Conservation (phyloP, 2,113 vertebrate species). For the Turdus rufiventris region DNA sequence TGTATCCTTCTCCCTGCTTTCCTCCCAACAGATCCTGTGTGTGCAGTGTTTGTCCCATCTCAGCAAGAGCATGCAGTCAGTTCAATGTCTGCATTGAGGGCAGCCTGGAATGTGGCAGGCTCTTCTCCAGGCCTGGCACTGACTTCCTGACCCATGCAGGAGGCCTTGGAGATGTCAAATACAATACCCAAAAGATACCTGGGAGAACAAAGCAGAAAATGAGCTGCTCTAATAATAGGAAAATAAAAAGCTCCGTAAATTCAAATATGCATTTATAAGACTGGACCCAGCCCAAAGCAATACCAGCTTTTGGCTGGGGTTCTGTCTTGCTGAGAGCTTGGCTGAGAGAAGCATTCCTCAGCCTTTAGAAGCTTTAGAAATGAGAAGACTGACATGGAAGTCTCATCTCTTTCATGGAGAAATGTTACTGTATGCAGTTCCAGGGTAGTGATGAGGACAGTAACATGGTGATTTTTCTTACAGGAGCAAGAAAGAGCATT, state of each 20-base stretch:
- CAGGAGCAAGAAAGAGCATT: too few relatives aligned
- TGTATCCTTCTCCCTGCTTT: background rate
- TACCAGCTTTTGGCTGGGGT: background rate
- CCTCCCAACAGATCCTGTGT: background rate
- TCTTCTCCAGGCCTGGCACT: background rate
- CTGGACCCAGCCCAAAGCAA: background rate
- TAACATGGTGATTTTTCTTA: too few relatives aligned
- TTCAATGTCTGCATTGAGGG: background rate
- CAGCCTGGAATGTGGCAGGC: background rate
- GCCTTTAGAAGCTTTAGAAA: background rate
- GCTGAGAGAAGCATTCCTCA: background rate
- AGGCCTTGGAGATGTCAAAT: background rate
- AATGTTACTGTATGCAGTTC: too few relatives aligned
- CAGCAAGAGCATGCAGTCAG: rapidly evolving
- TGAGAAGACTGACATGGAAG: background rate
- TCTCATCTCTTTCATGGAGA: background rate
- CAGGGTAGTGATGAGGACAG: too few relatives aligned
- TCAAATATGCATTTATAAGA: background rate
- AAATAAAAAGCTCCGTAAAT: background rate
- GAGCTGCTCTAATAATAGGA: background rate
- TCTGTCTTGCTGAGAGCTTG: background rate
- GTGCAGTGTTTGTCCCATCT: rapidly evolving
- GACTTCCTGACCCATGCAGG: background rate
- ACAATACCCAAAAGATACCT: rapidly evolving
- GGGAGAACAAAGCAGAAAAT: background rate